Evolutionary conservation across 2,888 invertebrate genomes (phyloP).

Genomic region (Cordylochernes scorpioides): DNA sequence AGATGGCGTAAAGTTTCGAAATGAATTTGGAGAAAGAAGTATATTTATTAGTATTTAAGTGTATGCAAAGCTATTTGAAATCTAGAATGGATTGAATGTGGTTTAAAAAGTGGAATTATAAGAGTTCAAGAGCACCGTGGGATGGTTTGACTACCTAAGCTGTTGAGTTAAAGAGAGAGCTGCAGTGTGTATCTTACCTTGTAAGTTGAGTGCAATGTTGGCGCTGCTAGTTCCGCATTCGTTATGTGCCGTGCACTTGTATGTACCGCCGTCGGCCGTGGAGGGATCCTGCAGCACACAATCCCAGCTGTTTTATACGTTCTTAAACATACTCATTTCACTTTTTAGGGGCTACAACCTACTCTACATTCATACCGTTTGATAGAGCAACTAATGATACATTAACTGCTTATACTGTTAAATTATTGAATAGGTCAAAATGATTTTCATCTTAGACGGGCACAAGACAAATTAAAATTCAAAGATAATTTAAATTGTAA

Average conservation of each 20-base stretch:
- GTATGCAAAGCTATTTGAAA: not conserved
- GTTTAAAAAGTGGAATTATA: too few relatives aligned
- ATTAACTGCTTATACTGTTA: too few relatives aligned
- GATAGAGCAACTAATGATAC: too few relatives aligned
- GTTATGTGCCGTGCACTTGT: slow-evolving; percentile 96
- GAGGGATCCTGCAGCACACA: slow-evolving; percentile 34
- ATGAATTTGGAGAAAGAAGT: not conserved
- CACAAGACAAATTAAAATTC: too few relatives aligned
- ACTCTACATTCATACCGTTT: too few relatives aligned
- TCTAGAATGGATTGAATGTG: too few relatives aligned
- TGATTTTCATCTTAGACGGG: too few relatives aligned
- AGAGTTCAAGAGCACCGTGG: too few relatives aligned
- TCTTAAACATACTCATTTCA: not conserved
- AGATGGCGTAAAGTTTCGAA: too few relatives aligned
- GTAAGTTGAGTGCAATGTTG: slow-evolving; percentile 37
- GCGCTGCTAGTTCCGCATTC: slow-evolving; percentile 97
- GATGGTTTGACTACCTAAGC: too few relatives aligned
- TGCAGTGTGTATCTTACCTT: slow-evolving; percentile 4
- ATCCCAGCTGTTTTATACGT: too few relatives aligned
- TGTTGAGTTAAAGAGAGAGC: not conserved
- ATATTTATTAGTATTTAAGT: not conserved
- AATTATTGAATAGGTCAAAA: not conserved
- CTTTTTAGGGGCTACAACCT: not conserved
- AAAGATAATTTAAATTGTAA: too few relatives aligned
- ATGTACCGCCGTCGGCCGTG: slow-evolving; percentile 85